phyloP scores from a whole-genome alignment of 1,140 invertebrate genomes.

The Lepidostoma basale region DNA sequence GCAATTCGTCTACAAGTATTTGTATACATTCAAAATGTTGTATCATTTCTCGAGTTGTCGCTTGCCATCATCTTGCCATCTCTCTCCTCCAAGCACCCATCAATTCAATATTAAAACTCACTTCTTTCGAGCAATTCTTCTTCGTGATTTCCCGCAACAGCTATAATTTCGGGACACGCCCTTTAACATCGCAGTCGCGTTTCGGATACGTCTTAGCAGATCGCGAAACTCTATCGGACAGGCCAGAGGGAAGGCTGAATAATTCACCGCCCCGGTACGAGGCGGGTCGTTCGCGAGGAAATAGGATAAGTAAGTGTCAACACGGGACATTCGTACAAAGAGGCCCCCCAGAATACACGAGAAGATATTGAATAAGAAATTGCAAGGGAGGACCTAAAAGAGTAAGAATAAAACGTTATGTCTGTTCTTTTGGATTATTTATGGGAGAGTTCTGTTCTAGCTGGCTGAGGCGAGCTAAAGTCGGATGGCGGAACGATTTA shows the following conservation, averaged over 20 bases:
- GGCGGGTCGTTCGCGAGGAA: background rate
- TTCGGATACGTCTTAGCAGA: constrained; percentile 9
- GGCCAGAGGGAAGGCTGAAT: background rate
- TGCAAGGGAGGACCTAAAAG: background rate
- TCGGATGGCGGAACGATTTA: background rate
- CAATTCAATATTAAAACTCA: constrained; percentile 12
- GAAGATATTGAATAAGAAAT: constrained; percentile 25
- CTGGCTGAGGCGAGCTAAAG: background rate
- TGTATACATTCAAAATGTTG: too few relatives aligned
- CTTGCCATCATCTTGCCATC: too few relatives aligned
- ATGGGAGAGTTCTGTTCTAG: background rate
- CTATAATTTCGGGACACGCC: constrained; percentile 16
- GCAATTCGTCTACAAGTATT: too few relatives aligned
- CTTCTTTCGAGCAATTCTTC: background rate
- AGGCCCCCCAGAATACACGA: constrained; percentile 11
- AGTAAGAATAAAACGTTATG: constrained; percentile 17
- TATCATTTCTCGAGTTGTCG: too few relatives aligned
- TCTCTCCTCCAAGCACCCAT: too few relatives aligned
- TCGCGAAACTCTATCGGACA: constrained; percentile 2
- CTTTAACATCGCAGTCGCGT: constrained; percentile 7
- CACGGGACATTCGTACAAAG: constrained; percentile 4
- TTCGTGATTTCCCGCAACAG: constrained; percentile 14
- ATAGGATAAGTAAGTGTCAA: constrained; percentile 20
- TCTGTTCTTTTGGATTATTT: constrained; percentile 12
- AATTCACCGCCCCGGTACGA: background rate